Conservation (phyloP, 1,140 invertebrate species). For the Zaprionus camerounensis region DNA sequence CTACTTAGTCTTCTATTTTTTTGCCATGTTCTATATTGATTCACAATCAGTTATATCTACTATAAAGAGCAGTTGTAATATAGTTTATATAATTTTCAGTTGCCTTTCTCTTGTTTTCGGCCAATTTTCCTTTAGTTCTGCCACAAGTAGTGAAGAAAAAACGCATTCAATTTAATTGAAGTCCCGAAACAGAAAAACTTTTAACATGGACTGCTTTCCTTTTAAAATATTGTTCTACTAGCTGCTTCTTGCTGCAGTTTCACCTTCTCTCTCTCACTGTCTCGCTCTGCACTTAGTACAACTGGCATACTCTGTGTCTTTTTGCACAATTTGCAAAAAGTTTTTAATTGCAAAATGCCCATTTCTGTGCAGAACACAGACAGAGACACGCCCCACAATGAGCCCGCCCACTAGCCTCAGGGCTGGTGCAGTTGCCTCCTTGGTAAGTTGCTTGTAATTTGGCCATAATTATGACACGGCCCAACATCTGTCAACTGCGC, state of each 20-base stretch:
- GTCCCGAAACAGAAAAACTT: conserved; percentile 1
- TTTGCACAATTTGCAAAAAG: conserved; percentile 53
- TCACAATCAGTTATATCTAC: no score
- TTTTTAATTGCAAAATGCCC: conserved; percentile 72
- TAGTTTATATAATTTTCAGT: no score
- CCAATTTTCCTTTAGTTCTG: no score
- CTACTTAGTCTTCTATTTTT: no score
- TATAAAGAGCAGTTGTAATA: no score
- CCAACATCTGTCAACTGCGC: conserved; percentile 53
- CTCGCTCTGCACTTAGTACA: background rate
- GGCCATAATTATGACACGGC: conserved; percentile 73
- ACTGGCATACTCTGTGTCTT: conserved; percentile 11
- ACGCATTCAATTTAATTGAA: conserved; percentile 28
- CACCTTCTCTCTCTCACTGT: background rate
- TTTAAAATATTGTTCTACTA: conserved; percentile 32
- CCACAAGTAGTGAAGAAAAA: background rate
- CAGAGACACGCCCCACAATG: background rate
- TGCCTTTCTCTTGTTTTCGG: no score
- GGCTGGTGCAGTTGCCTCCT: conserved; percentile 31
- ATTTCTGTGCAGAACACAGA: conserved; percentile 32
- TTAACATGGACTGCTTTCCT: conserved; percentile 2
- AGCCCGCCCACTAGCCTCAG: background rate
- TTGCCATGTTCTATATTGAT: no score
- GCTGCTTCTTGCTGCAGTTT: conserved; percentile 25
- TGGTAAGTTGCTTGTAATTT: conserved; percentile 59